These are phyloP conservation scores for Mimumesa dahlbomi DNA, from an alignment of 2,888 invertebrate species.

Conservation along the genomic window DNA sequence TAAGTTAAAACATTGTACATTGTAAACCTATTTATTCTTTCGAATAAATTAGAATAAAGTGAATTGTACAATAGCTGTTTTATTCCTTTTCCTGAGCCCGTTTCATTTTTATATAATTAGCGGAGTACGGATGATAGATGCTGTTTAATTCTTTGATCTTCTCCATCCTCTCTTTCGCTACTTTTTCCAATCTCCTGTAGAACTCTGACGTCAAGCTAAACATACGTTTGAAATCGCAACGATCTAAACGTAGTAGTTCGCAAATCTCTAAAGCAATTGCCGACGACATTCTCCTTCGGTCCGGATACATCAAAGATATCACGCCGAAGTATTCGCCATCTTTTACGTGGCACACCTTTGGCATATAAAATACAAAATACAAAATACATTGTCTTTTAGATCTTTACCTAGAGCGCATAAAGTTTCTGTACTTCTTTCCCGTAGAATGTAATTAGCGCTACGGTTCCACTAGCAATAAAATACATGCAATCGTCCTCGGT, in stretches of 20 bases:
- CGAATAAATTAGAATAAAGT: not conserved
- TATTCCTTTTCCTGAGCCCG: too few species aligned
- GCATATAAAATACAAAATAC: not conserved
- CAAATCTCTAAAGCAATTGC: slow-evolving; percentile 84
- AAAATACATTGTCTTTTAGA: not conserved
- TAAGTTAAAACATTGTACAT: not conserved
- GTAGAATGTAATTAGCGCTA: slow-evolving; percentile 68
- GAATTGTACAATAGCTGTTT: too few species aligned
- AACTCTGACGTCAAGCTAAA: slow-evolving; percentile 64
- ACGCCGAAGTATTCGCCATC: slow-evolving; percentile 83
- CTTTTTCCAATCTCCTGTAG: slow-evolving; percentile 65
- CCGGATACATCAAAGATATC: slow-evolving; percentile 80
- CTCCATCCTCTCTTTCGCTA: slow-evolving; percentile 63
- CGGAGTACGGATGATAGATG: too few species aligned
- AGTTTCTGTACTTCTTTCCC: slow-evolving; percentile 71
- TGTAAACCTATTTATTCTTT: not conserved
- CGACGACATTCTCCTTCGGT: slow-evolving; percentile 81
- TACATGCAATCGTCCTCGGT: slow-evolving; percentile 75
- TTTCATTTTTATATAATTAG: too few species aligned
- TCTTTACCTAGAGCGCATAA: not conserved
- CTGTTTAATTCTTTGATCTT: slow-evolving; percentile 44
- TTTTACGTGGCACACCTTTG: slow-evolving; percentile 81
- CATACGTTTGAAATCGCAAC: slow-evolving; percentile 80
- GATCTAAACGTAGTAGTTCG: slow-evolving; percentile 82
- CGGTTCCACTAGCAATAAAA: slow-evolving; percentile 77